Evolutionary conservation across 2,113 vertebrate genomes (phyloP).

Genomic region (Loxodonta africana): DNA sequence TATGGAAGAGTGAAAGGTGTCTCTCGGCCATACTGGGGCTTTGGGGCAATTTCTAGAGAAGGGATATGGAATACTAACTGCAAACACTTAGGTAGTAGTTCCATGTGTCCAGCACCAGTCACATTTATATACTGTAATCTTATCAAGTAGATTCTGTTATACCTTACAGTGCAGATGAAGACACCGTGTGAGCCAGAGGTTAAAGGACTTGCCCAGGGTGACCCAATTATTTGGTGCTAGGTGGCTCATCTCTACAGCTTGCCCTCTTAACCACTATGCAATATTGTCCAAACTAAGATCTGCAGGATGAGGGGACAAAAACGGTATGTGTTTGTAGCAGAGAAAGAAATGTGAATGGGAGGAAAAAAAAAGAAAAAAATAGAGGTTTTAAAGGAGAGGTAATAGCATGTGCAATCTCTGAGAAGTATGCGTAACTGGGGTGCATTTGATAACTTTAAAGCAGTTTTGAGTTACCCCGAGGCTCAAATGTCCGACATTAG

Average conservation of each 20-base stretch:
- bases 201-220: neutral
- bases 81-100: neutral
- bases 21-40: neutral
- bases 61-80: neutral
- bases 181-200: neutral
- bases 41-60: neutral
- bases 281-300: neutral
- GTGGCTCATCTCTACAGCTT: neutral
- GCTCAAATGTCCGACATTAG: neutral
- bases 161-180: neutral
- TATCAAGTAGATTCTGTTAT: neutral
- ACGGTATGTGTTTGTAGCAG: neutral
- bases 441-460: constrained; percentile 8
- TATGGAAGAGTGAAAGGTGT: neutral
- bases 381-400: neutral
- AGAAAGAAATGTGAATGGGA: neutral
- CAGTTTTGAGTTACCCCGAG: neutral
- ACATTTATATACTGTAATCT: neutral
- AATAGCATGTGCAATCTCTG: neutral
- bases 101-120: neutral
- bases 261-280: neutral
- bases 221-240: neutral
- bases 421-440: neutral
- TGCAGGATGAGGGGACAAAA: neutral
- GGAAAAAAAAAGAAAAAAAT: neutral